Evolutionary conservation across 2,113 vertebrate species (phyloP), one percentile per base, ranked within the genome.

Genomic region (Bubo blakistoni): DNA sequence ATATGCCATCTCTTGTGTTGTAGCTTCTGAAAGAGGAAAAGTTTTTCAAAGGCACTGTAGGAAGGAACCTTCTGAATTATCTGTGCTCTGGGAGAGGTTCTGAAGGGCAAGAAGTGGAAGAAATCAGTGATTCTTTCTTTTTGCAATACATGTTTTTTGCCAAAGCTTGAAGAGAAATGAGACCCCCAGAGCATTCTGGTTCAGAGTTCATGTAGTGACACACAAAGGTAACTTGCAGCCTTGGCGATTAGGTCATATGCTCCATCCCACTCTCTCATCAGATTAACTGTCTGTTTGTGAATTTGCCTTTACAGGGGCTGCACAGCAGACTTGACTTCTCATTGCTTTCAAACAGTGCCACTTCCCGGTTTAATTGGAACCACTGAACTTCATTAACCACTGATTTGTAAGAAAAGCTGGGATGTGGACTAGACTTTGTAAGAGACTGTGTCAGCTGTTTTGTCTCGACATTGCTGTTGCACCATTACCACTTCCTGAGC

Each of bases 331-430:
- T 63, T 66, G 16, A 19, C 4, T 49, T 38, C 26, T 51, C 54
- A 79, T n/a, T 55, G 62, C 67, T 92, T 90, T 86, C 71, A 76
- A 88, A 94, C 66, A 95, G 57, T 86, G 93, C 74, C 91, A 62
- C 91, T 92, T 82, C 25, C 58, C 0, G 76, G 82, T 65, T 88
- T 47, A 72, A 32, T 6, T 14, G 20, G 20, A 91, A 72, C 6
- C 24, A 92, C 36, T 90, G 76, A 89, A 88, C 27, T 17, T 77
- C 32, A 40, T 52, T 21, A 81, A 52, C 6, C 3, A 29, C 29
- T 25, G 18, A n/a, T 21, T 49, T 17, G 9, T 0, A 49, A 66
- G n/a, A 62, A 79, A 82, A 79, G 32, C 38, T 51, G 29, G 8
- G 42, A 49, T 79, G 38, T 25, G 40, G 34, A 54, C 34, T n/a